Evolutionary conservation across 2,113 vertebrate genomes (phyloP).

Genomic region (Nymphicus hollandicus): DNA sequence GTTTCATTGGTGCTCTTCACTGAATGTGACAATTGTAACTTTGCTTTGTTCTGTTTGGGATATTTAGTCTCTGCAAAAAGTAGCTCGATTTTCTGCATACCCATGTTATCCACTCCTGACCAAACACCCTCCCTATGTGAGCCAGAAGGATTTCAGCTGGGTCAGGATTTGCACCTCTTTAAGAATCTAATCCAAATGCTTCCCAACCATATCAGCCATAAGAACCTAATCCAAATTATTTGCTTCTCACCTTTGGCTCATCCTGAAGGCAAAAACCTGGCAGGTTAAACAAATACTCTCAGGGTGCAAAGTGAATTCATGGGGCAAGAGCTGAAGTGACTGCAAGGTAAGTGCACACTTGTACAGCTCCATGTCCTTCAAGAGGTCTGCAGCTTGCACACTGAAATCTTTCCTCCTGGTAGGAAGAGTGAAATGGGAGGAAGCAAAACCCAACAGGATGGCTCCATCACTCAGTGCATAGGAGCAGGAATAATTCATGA

Average conservation of each 20-base stretch:
- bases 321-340: slow-evolving; percentile 8
- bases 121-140: not conserved
- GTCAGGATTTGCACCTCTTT: slow-evolving; percentile 34
- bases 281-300: slow-evolving; percentile 69
- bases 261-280: slow-evolving; percentile 60
- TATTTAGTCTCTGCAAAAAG: not conserved
- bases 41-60: not conserved
- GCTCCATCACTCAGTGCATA: not conserved
- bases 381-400: not conserved
- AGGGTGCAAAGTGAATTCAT: slow-evolving; percentile 51
- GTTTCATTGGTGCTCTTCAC: not conserved
- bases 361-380: not conserved
- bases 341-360: not conserved
- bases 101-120: not conserved
- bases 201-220: not conserved
- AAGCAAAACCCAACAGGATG: slow-evolving; percentile 2
- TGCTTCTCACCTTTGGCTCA: slow-evolving; percentile 69
- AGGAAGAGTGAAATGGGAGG: not conserved
- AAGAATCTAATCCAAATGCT: slow-evolving; percentile 35
- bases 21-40: slow-evolving; percentile 1
- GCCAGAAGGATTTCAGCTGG: not conserved
- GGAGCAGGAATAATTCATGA: slow-evolving; percentile 2
- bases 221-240: slow-evolving; percentile 45
- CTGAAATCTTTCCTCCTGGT: not conserved
- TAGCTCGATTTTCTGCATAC: not conserved